Base-by-base conservation (phyloP, 2,113 vertebrate genomes). In the Megatriorchis doriae region DNA sequence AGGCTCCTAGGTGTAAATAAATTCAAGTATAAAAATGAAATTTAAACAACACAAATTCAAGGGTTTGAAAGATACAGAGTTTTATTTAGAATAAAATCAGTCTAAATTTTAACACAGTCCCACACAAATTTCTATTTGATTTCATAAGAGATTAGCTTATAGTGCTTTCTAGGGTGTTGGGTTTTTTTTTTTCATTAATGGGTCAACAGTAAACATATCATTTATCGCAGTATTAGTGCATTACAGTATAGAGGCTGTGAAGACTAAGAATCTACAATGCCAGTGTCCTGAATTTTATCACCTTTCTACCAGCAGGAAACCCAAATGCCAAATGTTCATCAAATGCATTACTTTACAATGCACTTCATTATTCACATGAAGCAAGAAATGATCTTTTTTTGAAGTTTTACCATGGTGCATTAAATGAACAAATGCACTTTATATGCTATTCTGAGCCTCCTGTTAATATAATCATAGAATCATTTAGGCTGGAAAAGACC, bases 251-350 rank as follows among this genome's bases (percentile, higher is more conserved):
- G 8, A 65, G 3, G 72, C 80, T 86, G 36, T 5, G 5, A 66
- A 81, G 16, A 63, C 22, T 11, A 21, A 53, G 40, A 40, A 55
- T 26, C 81, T 81, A 56, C 13, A 6, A 38, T 0, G 2, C 19
- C 29, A 62, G 32, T 10, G 48, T 72, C 53, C 74, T 77, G 74
- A 47, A 61, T 73, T 83, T 88, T 47, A 91, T 58, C 79, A 36
- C 58, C 71, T 81, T 95, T 93, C 45, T 95, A 90, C 21, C 48
- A 95, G 61, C 65, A 95, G 59, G 62, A 91, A 67, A 43, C 52
- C 43, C 47, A 97, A 96, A 93, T 61, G 40, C 52, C 77, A 94
- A 96, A 81, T 31, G 78, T 59, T 93, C 68, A 78, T 82, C 90
- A 96, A 89, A 82, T 27, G 52, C 21, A 18, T 83, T 65, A 74